phyloP scores from a whole-genome alignment of 2,797 vertebrate genomes.

The Emydoidea blandingii region DNA sequence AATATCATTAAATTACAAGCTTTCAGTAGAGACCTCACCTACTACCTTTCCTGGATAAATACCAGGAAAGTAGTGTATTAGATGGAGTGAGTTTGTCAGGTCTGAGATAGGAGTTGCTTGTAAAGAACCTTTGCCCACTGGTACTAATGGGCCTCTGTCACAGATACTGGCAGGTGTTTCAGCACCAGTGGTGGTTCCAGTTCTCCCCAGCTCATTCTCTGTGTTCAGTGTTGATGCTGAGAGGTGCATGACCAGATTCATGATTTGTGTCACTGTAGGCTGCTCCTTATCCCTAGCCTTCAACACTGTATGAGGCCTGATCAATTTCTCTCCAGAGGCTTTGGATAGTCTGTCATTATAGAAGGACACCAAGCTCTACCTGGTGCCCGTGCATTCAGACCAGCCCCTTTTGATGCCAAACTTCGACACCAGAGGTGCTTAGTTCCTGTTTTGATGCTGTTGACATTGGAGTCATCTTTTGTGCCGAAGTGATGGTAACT shows the following conservation, averaged over 20 bases:
- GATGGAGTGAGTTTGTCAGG: too few relatives aligned
- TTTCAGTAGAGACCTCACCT: too few relatives aligned
- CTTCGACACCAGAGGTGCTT: background rate
- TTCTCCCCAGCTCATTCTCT: background rate
- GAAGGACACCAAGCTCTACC: background rate
- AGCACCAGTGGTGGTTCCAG: background rate
- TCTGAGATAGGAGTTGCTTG: too few relatives aligned
- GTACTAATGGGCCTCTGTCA: too few relatives aligned
- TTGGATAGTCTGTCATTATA: background rate
- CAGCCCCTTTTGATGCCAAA: background rate
- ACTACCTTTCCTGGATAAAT: too few relatives aligned
- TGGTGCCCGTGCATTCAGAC: background rate
- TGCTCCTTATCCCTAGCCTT: background rate
- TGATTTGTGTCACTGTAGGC: too few relatives aligned
- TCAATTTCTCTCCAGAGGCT: background rate
- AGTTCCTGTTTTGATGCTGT: background rate
- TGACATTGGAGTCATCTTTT: background rate
- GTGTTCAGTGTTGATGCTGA: background rate
- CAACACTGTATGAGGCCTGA: background rate
- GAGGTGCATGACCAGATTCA: too few relatives aligned
- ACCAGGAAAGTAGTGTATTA: too few relatives aligned
- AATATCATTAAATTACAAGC: too few relatives aligned
- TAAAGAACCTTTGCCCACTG: too few relatives aligned
- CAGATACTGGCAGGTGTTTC: background rate
- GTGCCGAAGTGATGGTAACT: background rate